phyloP scores from a whole-genome alignment of 2,113 vertebrate species.

The Sciurus niger region DNA sequence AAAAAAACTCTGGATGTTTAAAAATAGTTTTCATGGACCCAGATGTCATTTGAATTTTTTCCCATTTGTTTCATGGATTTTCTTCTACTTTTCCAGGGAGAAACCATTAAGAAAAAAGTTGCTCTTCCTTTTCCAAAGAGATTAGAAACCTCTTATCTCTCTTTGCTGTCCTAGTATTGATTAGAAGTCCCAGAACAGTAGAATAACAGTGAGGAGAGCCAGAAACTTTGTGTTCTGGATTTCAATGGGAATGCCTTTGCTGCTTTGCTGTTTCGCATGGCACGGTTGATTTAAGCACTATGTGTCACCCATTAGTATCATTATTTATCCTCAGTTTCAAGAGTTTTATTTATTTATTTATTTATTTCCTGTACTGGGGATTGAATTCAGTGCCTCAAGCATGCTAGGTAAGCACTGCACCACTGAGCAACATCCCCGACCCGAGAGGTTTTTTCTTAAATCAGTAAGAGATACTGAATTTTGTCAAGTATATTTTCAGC shows the following conservation, averaged over 20 bases:
- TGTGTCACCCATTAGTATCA: not conserved
- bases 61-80: not conserved
- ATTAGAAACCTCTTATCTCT: not conserved
- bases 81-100: not conserved
- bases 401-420: not conserved
- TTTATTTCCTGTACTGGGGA: no score
- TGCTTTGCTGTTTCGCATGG: not conserved
- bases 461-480: not conserved
- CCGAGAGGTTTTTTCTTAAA: not conserved
- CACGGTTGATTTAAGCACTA: not conserved
- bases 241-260: not conserved
- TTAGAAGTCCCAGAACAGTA: not conserved
- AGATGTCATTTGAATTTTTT: not conserved
- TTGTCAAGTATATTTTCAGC: not conserved
- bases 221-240: not conserved
- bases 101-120: not conserved
- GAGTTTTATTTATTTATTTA: not conserved
- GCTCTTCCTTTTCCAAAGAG: not conserved
- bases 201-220: not conserved
- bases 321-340: not conserved
- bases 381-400: no score
- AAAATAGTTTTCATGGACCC: not conserved
- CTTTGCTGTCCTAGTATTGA: not conserved
- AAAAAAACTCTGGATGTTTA: not conserved
- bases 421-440: not conserved